Evolutionary conservation across 2,797 vertebrate species (phyloP), one percentile per base, ranked within the genome.

Genomic region (Smutsia gigantea): DNA sequence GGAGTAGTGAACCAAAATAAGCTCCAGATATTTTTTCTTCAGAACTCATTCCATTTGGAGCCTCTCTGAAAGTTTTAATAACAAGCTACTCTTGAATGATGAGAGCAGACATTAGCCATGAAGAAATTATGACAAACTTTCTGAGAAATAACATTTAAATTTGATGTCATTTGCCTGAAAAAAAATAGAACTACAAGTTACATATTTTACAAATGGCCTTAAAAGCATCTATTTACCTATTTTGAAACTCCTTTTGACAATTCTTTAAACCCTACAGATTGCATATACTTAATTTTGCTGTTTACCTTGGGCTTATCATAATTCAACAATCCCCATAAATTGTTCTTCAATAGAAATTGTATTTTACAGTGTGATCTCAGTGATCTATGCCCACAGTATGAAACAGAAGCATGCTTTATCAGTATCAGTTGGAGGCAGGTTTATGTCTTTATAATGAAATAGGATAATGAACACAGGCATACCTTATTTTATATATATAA

Each of bases 1-100:
- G 34, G 49, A 90, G 81, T 75, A 2, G 11, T 71, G 46, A 46
- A 72, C 77, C 63, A 96, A 87, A 96, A 97, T 82, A 91, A 19
- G 61, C 68, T 71, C 82, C 92, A 66, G 89, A 91, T 98, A n/a
- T 27, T 95, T 89, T 15, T 75, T 86, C 59, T 79, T 91, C 49
- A 88, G 93, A 92, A 87, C 93, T 97, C 64, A 89, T 94, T 93
- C 49, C 37, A 91, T 21, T 19, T 88, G 53, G 13, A 87, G 17
- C 7, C 72, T 87, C 61, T 91, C 37, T 96, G 63, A 96, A 94
- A 59, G 69, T 97, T 95, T 55, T 97, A 93, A 90, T 2, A 81
- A 42, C 25, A n/a, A 93, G 34, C 9, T 90, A 7, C n/a, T 94
- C 88, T 94, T 92, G 27, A 91, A 92, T 96, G 63, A 49, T 74